A percentile compares a stretch with the other conserved stretches of the same genome.
phyloP scores from a whole-genome alignment of 2,888 invertebrate genomes.

The Orthosia gothica region DNA sequence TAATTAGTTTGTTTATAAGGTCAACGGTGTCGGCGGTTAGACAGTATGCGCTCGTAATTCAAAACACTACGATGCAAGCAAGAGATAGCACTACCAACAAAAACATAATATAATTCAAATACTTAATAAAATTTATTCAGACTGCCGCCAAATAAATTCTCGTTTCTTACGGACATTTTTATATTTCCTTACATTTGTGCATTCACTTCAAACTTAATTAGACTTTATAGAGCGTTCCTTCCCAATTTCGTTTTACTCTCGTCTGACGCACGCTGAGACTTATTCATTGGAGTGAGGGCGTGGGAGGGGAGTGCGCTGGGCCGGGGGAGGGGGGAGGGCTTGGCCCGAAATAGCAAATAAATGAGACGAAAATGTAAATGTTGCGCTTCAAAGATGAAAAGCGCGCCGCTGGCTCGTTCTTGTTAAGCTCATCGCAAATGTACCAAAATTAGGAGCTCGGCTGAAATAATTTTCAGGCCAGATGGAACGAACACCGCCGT shows the following conservation, averaged over 20 bases:
- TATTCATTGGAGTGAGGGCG: slow-evolving; percentile 88
- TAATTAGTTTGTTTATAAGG: slow-evolving; percentile 60
- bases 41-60: slow-evolving; percentile 48
- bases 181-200: slow-evolving; percentile 89
- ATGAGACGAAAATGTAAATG: slow-evolving; percentile 92
- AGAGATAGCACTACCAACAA: slow-evolving; percentile 48
- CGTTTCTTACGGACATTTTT: slow-evolving; percentile 82
- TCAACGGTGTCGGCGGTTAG: slow-evolving; percentile 27
- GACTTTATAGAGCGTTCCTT: slow-evolving; percentile 91
- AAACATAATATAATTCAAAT: slow-evolving; percentile 53
- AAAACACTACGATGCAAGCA: slow-evolving; percentile 41
- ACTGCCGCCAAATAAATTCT: slow-evolving; percentile 79
- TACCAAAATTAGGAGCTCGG: slow-evolving; percentile 90
- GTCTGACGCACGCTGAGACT: slow-evolving; percentile 89
- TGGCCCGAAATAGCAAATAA: slow-evolving; percentile 91
- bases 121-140: slow-evolving; percentile 57
- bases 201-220: slow-evolving; percentile 91
- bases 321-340: slow-evolving; percentile 74
- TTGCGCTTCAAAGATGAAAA: slow-evolving; percentile 91
- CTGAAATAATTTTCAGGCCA: slow-evolving; percentile 89
- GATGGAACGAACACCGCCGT: slow-evolving; percentile 81
- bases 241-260: slow-evolving; percentile 90
- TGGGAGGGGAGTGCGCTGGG: slow-evolving; percentile 73
- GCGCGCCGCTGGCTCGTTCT: slow-evolving; percentile 88
- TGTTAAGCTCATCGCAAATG: slow-evolving; percentile 91